Percentiles rank a stretch among this genome's conserved stretches.
Conservation (phyloP, 53 echinoderm and acorn worm species). For the Temnopleurus reevesii region DNA sequence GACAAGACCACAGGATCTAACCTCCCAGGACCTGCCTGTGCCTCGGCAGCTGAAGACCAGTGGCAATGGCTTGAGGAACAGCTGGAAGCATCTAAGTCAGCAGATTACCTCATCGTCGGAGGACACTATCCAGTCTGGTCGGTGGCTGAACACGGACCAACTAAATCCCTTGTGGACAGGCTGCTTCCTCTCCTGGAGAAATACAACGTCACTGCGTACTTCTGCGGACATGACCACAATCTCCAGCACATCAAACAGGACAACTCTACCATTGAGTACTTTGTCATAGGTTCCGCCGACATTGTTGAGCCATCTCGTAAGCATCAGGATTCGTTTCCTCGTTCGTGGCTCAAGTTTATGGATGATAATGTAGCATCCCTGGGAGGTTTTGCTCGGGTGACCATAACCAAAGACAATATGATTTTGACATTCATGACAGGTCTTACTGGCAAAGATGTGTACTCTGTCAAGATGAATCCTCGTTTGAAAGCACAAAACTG, state of each 20-base stretch:
- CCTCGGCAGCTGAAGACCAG: constrained; percentile 67
- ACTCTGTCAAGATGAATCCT: constrained; percentile 69
- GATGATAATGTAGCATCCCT: constrained; percentile 62
- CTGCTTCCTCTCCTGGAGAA: constrained; percentile 78
- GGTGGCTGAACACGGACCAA: constrained; percentile 94
- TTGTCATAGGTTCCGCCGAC: constrained; percentile 87
- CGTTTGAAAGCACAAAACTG: not conserved
- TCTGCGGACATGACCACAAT: constrained; percentile 96
- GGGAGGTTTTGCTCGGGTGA: constrained; percentile 86
- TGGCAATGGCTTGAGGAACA: constrained; percentile 89
- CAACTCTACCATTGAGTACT: constrained; percentile 78
- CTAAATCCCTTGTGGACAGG: constrained; percentile 64
- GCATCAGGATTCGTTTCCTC: constrained; percentile 70
- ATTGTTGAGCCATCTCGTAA: constrained; percentile 60
- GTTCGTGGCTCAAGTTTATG: constrained; percentile 68
- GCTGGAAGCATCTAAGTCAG: constrained; percentile 61
- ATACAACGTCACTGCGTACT: constrained; percentile 86
- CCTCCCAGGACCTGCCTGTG: constrained; percentile 70
- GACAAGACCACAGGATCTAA: constrained; percentile 66
- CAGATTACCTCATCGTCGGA: constrained; percentile 85
- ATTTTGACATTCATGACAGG: constrained; percentile 79
- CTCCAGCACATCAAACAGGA: constrained; percentile 84
- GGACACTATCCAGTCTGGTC: constrained; percentile 99
- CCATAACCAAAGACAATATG: constrained; percentile 55
- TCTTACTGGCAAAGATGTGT: constrained; percentile 74